Conservation (phyloP, 2,113 vertebrate species). For the Hyla sarda region DNA sequence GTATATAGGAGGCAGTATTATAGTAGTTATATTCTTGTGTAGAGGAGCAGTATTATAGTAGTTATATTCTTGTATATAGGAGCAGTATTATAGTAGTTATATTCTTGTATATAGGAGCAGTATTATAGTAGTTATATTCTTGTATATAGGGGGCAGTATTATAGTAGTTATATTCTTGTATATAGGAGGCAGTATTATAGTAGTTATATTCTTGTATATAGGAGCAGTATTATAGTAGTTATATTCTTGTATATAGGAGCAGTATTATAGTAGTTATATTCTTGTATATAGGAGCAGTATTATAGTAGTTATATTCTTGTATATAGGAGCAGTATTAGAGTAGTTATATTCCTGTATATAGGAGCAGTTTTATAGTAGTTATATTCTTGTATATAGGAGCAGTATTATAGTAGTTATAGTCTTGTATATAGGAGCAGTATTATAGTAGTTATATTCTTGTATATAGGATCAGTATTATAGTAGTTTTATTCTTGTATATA, state of each 20-base stretch:
- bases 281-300: neutral
- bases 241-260: neutral
- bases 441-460: constrained; percentile 23
- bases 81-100: too few species aligned
- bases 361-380: too few species aligned
- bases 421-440: neutral
- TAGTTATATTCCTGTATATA: neutral
- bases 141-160: too few species aligned
- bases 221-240: constrained; percentile 7
- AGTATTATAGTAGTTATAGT: too few species aligned
- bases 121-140: too few species aligned
- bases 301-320: constrained; percentile 23
- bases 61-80: too few species aligned
- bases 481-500: neutral
- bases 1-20: neutral
- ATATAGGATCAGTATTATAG: neutral
- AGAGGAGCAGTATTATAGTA: neutral
- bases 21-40: neutral
- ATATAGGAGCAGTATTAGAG: neutral
- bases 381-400: too few species aligned
- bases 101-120: too few species aligned
- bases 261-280: too few species aligned
- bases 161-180: neutral
- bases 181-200: neutral
- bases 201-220: constrained; percentile 3